These are phyloP conservation scores for Rhincodon typus DNA, from an alignment of 2,797 vertebrate genomes.

Conservation along the genomic window DNA sequence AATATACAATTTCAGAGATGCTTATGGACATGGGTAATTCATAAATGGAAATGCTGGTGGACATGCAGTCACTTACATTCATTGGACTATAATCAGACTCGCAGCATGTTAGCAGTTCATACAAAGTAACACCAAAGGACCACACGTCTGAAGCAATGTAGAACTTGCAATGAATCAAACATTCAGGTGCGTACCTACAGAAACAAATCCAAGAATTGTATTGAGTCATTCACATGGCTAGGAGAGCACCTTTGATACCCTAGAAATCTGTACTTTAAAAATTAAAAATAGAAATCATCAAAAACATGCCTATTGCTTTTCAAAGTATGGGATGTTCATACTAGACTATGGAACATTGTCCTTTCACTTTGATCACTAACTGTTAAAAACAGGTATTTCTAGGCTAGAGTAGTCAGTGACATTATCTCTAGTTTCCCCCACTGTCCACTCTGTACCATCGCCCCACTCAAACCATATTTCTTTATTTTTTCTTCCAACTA, in stretches of 20 bases:
- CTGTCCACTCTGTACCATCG: background rate
- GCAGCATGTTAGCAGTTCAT: conserved; percentile 91
- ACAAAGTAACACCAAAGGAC: conserved; percentile 93
- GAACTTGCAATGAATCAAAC: conserved; percentile 83
- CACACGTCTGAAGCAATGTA: conserved; percentile 92
- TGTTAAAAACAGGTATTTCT: background rate
- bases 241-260: background rate
- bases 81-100: conserved; percentile 77
- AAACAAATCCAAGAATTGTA: conserved; percentile 7
- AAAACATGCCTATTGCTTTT: background rate
- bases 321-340: background rate
- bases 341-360: background rate
- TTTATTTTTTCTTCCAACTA: background rate
- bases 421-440: background rate
- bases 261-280: background rate
- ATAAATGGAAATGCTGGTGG: conserved; percentile 20
- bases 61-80: conserved; percentile 61
- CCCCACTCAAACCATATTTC: background rate
- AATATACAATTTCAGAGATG: background rate
- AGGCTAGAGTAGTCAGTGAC: background rate
- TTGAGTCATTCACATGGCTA: background rate
- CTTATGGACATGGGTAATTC: background rate
- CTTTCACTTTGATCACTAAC: background rate
- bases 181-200: conserved; percentile 90
- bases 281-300: background rate